These are phyloP conservation scores for Peromyscus eremicus DNA, from an alignment of 2,797 vertebrate species.

Conservation along the genomic window DNA sequence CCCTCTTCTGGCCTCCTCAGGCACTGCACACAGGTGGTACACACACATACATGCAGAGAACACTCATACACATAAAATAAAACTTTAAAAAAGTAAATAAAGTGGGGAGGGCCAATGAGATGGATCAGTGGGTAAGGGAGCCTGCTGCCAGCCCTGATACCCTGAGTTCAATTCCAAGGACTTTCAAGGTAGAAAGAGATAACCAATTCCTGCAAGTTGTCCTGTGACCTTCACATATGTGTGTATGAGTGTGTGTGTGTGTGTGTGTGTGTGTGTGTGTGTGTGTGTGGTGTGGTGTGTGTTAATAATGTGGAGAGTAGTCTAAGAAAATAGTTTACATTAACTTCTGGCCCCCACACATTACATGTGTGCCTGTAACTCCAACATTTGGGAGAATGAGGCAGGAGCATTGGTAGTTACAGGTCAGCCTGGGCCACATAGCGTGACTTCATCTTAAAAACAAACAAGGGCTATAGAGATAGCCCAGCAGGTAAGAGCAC, in stretches of 20 bases:
- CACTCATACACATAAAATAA: background rate
- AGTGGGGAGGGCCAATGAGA: background rate
- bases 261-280: background rate
- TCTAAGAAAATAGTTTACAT: background rate
- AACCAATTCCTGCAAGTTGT: background rate
- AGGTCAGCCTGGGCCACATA: background rate
- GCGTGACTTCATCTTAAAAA: background rate
- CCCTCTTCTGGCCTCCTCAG: background rate
- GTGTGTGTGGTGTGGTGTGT: background rate
- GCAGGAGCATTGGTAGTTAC: background rate
- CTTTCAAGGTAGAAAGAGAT: background rate
- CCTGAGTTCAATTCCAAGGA: background rate
- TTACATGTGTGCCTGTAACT: background rate
- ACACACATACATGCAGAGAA: background rate
- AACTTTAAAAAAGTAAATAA: background rate
- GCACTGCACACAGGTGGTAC: background rate
- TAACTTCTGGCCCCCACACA: background rate
- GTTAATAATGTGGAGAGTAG: background rate
- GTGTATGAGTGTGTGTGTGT: background rate
- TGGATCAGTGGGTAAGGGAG: background rate
- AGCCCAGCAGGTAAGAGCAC: background rate
- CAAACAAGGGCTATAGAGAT: background rate
- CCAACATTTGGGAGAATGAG: background rate
- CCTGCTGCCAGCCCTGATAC: background rate
- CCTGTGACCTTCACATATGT: background rate